phyloP scores from a whole-genome alignment of 2,797 vertebrate species.

The Chaetodon trifasciatus region DNA sequence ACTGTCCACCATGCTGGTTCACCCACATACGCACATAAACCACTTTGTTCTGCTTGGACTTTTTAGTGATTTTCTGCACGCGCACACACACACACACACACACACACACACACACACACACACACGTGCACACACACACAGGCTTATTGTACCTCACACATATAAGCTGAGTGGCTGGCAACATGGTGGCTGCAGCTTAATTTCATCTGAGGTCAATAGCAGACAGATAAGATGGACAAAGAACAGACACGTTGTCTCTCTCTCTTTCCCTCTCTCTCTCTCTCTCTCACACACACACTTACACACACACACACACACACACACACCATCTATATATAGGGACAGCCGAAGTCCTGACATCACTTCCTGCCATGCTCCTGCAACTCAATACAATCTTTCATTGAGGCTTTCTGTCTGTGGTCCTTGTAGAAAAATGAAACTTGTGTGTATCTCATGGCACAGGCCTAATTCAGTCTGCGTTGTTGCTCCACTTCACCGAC shows the following conservation, averaged over 20 bases:
- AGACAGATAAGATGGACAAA: slow-evolving; percentile 59
- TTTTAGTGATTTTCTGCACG: slow-evolving; percentile 10
- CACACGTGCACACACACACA: slow-evolving; percentile 17
- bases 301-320: neutral
- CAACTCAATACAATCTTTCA: neutral
- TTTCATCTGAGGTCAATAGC: slow-evolving; percentile 64
- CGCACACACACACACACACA: neutral
- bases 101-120: neutral
- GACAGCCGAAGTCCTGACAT: slow-evolving; percentile 19
- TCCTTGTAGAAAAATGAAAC: neutral
- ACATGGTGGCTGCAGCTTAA: slow-evolving; percentile 53
- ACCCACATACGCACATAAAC: neutral
- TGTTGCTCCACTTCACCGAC: neutral
- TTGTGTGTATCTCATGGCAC: neutral
- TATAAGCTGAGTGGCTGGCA: slow-evolving; percentile 46
- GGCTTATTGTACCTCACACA: neutral
- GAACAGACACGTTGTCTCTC: slow-evolving; percentile 45
- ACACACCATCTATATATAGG: slow-evolving; percentile 41
- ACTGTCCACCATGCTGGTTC: slow-evolving; percentile 3
- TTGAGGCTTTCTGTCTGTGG: neutral
- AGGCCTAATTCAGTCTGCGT: neutral
- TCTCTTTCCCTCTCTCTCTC: too few relatives aligned
- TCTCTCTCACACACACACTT: neutral
- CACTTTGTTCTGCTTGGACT: slow-evolving; percentile 20
- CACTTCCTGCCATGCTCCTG: slow-evolving; percentile 40